Percentiles rank a stretch among this genome's conserved stretches.
These are phyloP conservation scores for Galeopterus variegatus DNA, from an alignment of 2,113 vertebrate genomes.

Conservation along the genomic window DNA sequence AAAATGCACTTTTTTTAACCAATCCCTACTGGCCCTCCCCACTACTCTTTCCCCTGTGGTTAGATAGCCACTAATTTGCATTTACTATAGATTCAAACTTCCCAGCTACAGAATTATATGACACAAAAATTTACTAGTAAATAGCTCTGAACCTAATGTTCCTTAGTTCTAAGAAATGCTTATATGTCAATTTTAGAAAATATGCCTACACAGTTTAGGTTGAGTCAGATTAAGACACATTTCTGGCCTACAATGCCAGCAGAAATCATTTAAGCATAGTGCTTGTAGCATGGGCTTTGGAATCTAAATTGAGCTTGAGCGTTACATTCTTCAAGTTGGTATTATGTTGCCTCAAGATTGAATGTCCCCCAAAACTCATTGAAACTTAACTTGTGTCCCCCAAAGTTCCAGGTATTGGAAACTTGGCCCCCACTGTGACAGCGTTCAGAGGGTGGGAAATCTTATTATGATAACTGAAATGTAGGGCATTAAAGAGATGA, in stretches of 20 bases:
- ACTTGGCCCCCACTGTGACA: too few species aligned
- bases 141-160: neutral
- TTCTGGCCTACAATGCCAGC: neutral
- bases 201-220: neutral
- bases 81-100: neutral
- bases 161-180: neutral
- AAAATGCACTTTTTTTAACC: neutral
- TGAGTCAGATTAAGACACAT: neutral
- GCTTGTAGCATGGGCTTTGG: neutral
- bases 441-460: too few species aligned
- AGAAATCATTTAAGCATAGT: neutral
- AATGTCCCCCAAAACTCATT: too few species aligned
- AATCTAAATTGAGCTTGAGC: neutral
- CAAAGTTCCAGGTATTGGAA: too few species aligned
- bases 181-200: neutral
- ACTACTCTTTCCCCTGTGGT: neutral
- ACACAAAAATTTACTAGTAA: neutral
- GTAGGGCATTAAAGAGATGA: too few species aligned
- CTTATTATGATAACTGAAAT: too few species aligned
- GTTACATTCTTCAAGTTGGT: neutral
- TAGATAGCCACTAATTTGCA: neutral
- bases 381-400: too few species aligned
- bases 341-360: neutral
- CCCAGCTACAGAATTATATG: neutral
- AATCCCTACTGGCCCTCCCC: fast-evolving